phyloP scores from a whole-genome alignment of 2,888 invertebrate species.

The Leptinotarsa peninsularis region DNA sequence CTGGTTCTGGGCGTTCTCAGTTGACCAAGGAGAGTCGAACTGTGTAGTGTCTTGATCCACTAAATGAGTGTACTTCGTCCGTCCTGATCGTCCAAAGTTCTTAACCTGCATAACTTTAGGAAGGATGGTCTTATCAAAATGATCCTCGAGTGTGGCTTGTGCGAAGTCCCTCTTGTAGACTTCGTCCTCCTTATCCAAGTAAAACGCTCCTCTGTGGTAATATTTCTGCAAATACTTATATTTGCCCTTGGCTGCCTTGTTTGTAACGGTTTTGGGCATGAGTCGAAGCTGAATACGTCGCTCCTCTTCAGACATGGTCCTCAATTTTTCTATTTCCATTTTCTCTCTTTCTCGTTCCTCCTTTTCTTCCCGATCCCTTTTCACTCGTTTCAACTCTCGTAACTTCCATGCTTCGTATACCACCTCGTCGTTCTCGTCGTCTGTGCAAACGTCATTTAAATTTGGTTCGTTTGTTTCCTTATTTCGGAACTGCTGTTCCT shows the following conservation, averaged over 20 bases:
- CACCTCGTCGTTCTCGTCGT: conserved; percentile 95
- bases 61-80: conserved; percentile 98
- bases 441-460: conserved; percentile 88
- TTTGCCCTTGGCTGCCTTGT: conserved; percentile 96
- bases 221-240: conserved; percentile 99
- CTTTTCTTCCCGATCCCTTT: conserved; percentile 94
- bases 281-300: conserved; percentile 85
- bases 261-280: conserved; percentile 93
- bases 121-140: conserved; percentile 97
- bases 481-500: conserved; percentile 77
- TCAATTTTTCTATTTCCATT: conserved; percentile 87
- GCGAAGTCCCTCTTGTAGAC: conserved; percentile 69
- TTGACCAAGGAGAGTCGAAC: conserved; percentile 97
- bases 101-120: conserved; percentile 99
- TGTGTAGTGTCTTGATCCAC: conserved; percentile 99
- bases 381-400: conserved; percentile 94
- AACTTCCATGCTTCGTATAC: conserved; percentile 99
- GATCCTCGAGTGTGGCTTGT: conserved; percentile 90
- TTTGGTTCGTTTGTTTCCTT: conserved; percentile 81
- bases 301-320: conserved; percentile 97
- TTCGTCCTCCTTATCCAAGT: conserved; percentile 92
- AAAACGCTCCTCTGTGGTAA: conserved; percentile 99
- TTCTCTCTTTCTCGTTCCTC: conserved; percentile 90
- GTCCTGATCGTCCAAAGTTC: conserved; percentile 98
- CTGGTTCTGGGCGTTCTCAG: conserved; percentile 87